Evolutionary conservation across 2,888 invertebrate genomes (phyloP).

Genomic region (Pardosa pseudoannulata): DNA sequence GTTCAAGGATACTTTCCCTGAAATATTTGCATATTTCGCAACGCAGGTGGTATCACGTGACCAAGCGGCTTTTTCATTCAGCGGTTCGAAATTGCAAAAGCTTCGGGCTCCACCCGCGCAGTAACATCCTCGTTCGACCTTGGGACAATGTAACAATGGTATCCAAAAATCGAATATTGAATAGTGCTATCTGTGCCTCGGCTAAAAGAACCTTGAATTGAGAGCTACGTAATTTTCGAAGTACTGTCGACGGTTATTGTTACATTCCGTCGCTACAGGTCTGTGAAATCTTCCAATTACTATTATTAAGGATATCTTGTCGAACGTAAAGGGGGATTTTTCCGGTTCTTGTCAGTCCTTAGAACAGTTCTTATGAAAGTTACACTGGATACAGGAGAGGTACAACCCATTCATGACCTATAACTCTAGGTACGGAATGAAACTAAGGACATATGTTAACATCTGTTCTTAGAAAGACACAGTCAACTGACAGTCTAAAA

Average conservation of each 20-base stretch:
- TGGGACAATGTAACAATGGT: slow-evolving; percentile 43
- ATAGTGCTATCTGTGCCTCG: slow-evolving; percentile 22
- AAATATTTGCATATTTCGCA: slow-evolving; percentile 25
- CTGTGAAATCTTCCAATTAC: not conserved
- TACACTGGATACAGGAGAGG: no score
- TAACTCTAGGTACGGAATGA: no score
- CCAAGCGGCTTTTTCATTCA: slow-evolving; percentile 38
- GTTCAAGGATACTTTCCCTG: slow-evolving; percentile 50
- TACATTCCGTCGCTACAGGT: not conserved
- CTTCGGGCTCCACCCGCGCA: slow-evolving; percentile 52
- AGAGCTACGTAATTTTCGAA: not conserved
- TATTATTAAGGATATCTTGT: not conserved
- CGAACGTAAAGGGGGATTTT: no score
- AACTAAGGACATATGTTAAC: no score
- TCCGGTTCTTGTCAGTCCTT: no score
- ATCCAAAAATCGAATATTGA: slow-evolving; percentile 36
- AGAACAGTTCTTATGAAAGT: no score
- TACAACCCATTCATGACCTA: no score
- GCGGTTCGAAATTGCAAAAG: slow-evolving; percentile 44
- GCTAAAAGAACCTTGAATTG: not conserved
- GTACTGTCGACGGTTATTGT: not conserved
- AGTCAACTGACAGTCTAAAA: no score
- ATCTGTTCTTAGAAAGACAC: no score
- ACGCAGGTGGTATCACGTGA: slow-evolving; percentile 58
- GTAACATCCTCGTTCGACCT: slow-evolving; percentile 45